Base-by-base conservation (phyloP, 2,113 vertebrate species). In the Tetraodon nigroviridis region DNA sequence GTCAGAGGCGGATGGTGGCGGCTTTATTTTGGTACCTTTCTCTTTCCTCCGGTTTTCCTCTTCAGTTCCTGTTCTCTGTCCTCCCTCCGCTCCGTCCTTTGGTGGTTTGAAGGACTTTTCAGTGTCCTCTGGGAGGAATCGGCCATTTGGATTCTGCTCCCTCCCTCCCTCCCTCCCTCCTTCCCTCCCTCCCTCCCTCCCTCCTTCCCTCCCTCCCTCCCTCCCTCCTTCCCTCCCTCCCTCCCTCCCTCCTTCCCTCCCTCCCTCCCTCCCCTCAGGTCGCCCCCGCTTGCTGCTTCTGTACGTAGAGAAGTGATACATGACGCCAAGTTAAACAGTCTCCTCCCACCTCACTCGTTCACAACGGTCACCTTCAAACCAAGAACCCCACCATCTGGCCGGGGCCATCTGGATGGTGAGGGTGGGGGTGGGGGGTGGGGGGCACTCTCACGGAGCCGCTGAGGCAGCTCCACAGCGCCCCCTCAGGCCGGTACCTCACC, bases 311-410 rank as follows among this genome's bases (percentile, higher is more conserved):
- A 72, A 67, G 55, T 55, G 54, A 73, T 51, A 51, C 69, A 76
- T 29, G 55, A 70, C 19, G 57, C 51, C 71, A 72, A 64, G 71
- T 71, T 75, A 55, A 50, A 5, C 7, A 59, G 56, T 54, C 27
- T 37, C 17, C 62, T 18, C 61, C 18, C 18, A 55, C 55, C 58
- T 70, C 64, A 58, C 51, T 46, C 22, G 57, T 29, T 58, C 45
- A 61, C 69, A 67, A 59, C 64, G 61, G 67, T 84, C 78, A 86
- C 82, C 84, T 85, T 88, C 67, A 1, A 15, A 82, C 56, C 78
- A 82, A 55, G 69, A 74, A 74, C 77, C 77, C 81, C 81, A 77
- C 82, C 84, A 86, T 86, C 83, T 85, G 81, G 79, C 19, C 73
- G 57, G 19, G 52, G 50, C 81, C 84, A 83, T 86, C 84, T 86